Evolutionary conservation across 2,888 invertebrate genomes (phyloP).

Genomic region (Anarsia innoxiella): DNA sequence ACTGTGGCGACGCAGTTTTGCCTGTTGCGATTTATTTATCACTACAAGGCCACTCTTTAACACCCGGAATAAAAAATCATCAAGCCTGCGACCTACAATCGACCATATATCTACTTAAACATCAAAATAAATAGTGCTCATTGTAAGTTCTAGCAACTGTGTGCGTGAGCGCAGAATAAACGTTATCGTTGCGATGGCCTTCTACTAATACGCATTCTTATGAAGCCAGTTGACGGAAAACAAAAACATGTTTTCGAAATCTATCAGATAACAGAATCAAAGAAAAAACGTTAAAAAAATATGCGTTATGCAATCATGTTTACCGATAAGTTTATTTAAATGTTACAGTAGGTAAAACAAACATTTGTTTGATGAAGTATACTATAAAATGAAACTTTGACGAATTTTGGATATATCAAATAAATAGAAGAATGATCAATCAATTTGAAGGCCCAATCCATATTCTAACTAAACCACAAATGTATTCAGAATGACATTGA

Average conservation of each 20-base stretch:
- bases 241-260: conserved; percentile 36
- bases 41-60: conserved; percentile 50
- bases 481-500: no score
- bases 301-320: no score
- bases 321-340: no score
- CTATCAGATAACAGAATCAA: neutral
- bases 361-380: no score
- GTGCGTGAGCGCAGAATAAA: conserved; percentile 34
- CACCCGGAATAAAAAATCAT: conserved; percentile 33
- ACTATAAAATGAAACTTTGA: no score
- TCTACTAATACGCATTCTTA: conserved; percentile 39
- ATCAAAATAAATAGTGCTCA: conserved; percentile 20
- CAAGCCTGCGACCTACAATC: conserved; percentile 34
- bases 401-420: no score
- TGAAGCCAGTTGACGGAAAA: conserved; percentile 32
- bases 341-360: no score
- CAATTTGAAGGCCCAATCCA: no score
- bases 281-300: neutral
- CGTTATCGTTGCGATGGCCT: conserved; percentile 47
- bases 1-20: conserved; percentile 33
- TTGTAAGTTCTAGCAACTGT: conserved; percentile 13
- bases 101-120: conserved; percentile 39
- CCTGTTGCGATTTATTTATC: conserved; percentile 64
- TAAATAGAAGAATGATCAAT: no score
- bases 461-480: no score